These are phyloP conservation scores for Ophion ventricosus DNA, from an alignment of 2,888 invertebrate genomes.

Conservation along the genomic window DNA sequence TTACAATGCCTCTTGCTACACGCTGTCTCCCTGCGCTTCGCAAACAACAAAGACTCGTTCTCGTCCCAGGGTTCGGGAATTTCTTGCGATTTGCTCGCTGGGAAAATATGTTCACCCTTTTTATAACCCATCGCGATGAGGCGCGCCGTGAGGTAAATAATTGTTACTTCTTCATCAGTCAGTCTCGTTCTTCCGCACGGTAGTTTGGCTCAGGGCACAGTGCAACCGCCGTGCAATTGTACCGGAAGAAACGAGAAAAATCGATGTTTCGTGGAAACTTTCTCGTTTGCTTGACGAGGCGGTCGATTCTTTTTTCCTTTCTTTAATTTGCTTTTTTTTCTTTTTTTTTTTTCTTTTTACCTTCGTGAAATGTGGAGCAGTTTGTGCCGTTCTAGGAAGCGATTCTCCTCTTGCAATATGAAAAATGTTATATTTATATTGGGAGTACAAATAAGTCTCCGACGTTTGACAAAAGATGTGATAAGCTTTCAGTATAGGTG, in stretches of 20 bases:
- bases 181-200: conserved; percentile 49
- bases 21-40: neutral
- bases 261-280: conserved; percentile 56
- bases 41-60: conserved; percentile 36
- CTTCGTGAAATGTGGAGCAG: conserved; percentile 10
- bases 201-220: conserved; percentile 55
- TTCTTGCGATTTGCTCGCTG: conserved; percentile 62
- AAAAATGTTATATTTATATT: neutral
- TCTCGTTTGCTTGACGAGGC: conserved; percentile 46
- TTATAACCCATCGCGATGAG: conserved; percentile 33
- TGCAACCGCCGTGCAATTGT: conserved; percentile 51
- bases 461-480: too few species aligned
- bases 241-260: conserved; percentile 34
- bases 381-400: conserved; percentile 19
- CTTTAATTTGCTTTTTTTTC: neutral
- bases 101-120: conserved; percentile 64
- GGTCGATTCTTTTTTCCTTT: neutral
- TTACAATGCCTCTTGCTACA: conserved; percentile 7
- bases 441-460: too few species aligned
- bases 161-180: conserved; percentile 66
- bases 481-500: too few species aligned
- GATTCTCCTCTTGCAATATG: neutral
- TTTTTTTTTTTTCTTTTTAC: too few species aligned
- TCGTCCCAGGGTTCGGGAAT: conserved; percentile 41
- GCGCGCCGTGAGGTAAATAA: conserved; percentile 37